Conservation (phyloP, 2,888 invertebrate species). For the Eupithecia vulgata region DNA sequence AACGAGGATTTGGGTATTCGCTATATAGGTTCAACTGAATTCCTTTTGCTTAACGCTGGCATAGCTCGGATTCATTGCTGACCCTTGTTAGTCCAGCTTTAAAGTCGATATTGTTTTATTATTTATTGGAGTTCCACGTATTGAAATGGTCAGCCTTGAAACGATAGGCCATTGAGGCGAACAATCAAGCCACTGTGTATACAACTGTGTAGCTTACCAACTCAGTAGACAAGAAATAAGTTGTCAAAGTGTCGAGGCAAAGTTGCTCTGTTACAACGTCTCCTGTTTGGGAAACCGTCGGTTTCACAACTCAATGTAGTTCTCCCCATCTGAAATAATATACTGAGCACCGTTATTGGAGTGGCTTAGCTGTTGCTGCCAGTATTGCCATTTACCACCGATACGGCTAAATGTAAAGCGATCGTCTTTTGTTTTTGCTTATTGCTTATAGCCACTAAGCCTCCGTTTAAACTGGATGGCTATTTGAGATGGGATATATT, state of each 20-base stretch:
- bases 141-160: constrained; percentile 39
- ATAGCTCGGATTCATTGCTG: constrained; percentile 64
- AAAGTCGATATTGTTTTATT: constrained; percentile 45
- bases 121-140: constrained; percentile 36
- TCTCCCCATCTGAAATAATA: constrained; percentile 76
- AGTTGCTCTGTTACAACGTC: constrained; percentile 78
- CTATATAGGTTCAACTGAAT: constrained; percentile 76
- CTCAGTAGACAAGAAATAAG: constrained; percentile 81
- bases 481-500: too few relatives aligned
- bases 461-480: too few relatives aligned
- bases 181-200: constrained; percentile 70
- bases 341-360: constrained; percentile 74
- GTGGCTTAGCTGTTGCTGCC: constrained; percentile 67
- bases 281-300: constrained; percentile 80
- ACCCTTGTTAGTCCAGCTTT: constrained; percentile 53
- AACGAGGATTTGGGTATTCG: constrained; percentile 77
- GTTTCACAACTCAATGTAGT: constrained; percentile 81
- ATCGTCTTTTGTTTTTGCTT: constrained; percentile 52
- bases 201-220: constrained; percentile 75
- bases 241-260: constrained; percentile 81
- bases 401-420: constrained; percentile 69
- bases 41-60: constrained; percentile 66
- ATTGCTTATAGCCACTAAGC: background rate
- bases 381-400: too few relatives aligned
- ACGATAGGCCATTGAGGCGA: constrained; percentile 48